Evolutionary conservation across 1,140 invertebrate genomes (phyloP).

Genomic region (Caligus rogercresseyi): DNA sequence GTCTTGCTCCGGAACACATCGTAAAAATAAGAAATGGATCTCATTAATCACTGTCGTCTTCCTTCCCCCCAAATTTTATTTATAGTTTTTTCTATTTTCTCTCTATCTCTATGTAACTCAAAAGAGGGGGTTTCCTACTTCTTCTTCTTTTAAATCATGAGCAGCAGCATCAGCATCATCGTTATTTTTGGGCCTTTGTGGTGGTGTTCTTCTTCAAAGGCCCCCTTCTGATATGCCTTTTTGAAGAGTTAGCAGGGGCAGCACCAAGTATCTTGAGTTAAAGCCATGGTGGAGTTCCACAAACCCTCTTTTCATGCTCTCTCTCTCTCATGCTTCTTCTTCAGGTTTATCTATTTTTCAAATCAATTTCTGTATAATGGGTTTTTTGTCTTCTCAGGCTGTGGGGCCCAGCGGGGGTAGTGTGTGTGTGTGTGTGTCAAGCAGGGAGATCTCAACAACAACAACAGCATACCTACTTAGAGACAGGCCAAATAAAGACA

Average conservation of each 20-base stretch:
- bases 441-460: not conserved
- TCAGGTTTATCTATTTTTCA: not conserved
- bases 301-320: not conserved
- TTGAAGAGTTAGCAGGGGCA: not conserved
- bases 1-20: conserved; percentile 8
- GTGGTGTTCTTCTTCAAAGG: too few relatives aligned
- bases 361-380: not conserved
- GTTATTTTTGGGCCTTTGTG: too few relatives aligned
- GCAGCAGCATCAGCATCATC: too few relatives aligned
- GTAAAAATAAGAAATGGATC: conserved; percentile 7
- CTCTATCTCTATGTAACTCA: not conserved
- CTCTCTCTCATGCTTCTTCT: not conserved
- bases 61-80: conserved; percentile 7
- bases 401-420: not conserved
- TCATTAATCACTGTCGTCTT: conserved; percentile 20
- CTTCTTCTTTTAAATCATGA: too few relatives aligned
- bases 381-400: not conserved
- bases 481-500: too few relatives aligned
- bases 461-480: too few relatives aligned
- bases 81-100: not conserved
- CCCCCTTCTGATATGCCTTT: too few relatives aligned
- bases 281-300: too few relatives aligned
- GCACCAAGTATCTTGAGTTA: too few relatives aligned
- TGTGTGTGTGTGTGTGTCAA: not conserved
- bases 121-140: too few relatives aligned